A percentile compares a stretch with the other conserved stretches of the same genome.
phyloP scores from a whole-genome alignment of 2,888 invertebrate genomes.

The Esperia sulphurella region DNA sequence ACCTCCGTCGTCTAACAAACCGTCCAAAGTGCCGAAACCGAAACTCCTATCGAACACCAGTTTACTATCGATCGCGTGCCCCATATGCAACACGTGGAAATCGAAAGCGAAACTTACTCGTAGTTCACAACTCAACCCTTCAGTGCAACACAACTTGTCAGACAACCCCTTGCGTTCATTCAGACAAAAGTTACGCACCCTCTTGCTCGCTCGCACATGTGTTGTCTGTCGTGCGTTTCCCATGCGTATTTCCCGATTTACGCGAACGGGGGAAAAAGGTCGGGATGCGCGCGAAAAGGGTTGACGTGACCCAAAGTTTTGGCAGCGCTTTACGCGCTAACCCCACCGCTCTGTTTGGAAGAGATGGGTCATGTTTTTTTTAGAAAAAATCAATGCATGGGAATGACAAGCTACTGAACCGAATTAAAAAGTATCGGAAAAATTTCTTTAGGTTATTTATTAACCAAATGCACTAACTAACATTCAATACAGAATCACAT shows the following conservation, averaged over 20 bases:
- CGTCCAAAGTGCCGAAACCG: too few relatives aligned
- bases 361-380: slow-evolving; percentile 3
- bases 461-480: too few relatives aligned
- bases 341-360: too few relatives aligned
- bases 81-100: slow-evolving; percentile 70
- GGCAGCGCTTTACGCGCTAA: neutral
- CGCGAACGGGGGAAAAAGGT: slow-evolving; percentile 31
- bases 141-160: slow-evolving; percentile 62
- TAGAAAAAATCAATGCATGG: too few relatives aligned
- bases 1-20: too few relatives aligned
- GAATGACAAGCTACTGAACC: too few relatives aligned
- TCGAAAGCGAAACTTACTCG: slow-evolving; percentile 73
- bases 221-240: slow-evolving; percentile 47
- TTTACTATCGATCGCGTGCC: slow-evolving; percentile 67
- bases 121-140: slow-evolving; percentile 70
- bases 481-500: too few relatives aligned
- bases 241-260: slow-evolving; percentile 52
- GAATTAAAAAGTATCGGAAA: too few relatives aligned
- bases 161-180: slow-evolving; percentile 63
- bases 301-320: slow-evolving; percentile 5
- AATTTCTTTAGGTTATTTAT: too few relatives aligned
- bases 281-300: slow-evolving; percentile 18
- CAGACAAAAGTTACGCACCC: slow-evolving; percentile 53
- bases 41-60: too few relatives aligned
- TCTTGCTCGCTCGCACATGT: slow-evolving; percentile 57